Percentiles rank a stretch among this genome's conserved stretches.
These are phyloP conservation scores for Delphinapterus leucas DNA, from an alignment of 2,113 vertebrate genomes.

Conservation along the genomic window DNA sequence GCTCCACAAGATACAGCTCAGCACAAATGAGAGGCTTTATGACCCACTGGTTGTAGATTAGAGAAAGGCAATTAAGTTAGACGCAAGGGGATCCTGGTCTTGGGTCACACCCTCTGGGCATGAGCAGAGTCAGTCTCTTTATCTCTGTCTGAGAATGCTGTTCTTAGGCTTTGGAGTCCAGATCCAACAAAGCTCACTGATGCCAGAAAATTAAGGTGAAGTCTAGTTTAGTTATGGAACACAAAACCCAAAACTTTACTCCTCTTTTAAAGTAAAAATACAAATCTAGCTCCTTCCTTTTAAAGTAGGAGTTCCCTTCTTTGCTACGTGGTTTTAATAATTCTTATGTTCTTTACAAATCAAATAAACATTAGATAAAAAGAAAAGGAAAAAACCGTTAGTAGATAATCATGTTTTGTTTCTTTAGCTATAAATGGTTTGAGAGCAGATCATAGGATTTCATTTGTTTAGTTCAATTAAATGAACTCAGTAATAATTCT, in stretches of 20 bases:
- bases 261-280: neutral
- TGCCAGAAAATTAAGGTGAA: neutral
- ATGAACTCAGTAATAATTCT: neutral
- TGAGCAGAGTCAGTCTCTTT: neutral
- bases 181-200: neutral
- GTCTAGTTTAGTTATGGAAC: neutral
- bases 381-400: neutral
- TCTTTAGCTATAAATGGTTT: neutral
- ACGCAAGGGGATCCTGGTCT: neutral
- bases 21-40: neutral
- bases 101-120: neutral
- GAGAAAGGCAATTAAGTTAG: neutral
- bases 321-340: neutral
- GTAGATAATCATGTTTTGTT: neutral
- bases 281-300: neutral
- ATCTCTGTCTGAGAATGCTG: neutral
- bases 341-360: slow-evolving; percentile 15
- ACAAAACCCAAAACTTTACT: neutral
- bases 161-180: neutral
- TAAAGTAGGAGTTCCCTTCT: neutral
- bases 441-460: neutral
- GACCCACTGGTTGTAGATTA: neutral
- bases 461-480: neutral
- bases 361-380: neutral
- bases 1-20: neutral